Conservation (phyloP, 2,113 vertebrate species). For the Mionectes macconnelli region DNA sequence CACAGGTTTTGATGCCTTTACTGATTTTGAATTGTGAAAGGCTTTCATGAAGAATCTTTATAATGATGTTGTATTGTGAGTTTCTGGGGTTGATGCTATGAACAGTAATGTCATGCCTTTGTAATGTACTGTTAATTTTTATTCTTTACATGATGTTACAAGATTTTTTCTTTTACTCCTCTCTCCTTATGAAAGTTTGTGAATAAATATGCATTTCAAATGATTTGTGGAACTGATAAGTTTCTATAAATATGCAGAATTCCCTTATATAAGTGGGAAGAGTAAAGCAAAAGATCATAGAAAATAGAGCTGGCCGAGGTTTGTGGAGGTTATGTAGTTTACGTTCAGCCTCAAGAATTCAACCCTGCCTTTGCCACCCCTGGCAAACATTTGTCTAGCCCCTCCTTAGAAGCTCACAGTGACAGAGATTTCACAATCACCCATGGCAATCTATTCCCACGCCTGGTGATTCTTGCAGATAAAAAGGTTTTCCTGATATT, state of each 20-base stretch:
- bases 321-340: background rate
- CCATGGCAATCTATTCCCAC: background rate
- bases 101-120: background rate
- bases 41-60: background rate
- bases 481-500: background rate
- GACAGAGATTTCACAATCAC: background rate
- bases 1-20: background rate
- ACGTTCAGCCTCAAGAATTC: background rate
- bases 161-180: background rate
- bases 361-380: background rate
- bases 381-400: background rate
- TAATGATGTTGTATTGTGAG: background rate
- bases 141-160: background rate
- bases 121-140: background rate
- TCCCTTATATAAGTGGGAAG: background rate
- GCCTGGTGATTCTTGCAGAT: background rate
- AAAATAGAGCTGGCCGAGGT: background rate
- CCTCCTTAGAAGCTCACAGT: background rate
- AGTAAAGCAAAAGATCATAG: background rate
- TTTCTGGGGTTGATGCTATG: background rate
- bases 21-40: background rate
- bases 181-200: background rate
- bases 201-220: background rate
- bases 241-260: background rate
- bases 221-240: background rate